Percentiles rank a stretch among this genome's conserved stretches.
Evolutionary conservation across 2,888 invertebrate species (phyloP).

Genomic region (Rhamnusium bicolor): DNA sequence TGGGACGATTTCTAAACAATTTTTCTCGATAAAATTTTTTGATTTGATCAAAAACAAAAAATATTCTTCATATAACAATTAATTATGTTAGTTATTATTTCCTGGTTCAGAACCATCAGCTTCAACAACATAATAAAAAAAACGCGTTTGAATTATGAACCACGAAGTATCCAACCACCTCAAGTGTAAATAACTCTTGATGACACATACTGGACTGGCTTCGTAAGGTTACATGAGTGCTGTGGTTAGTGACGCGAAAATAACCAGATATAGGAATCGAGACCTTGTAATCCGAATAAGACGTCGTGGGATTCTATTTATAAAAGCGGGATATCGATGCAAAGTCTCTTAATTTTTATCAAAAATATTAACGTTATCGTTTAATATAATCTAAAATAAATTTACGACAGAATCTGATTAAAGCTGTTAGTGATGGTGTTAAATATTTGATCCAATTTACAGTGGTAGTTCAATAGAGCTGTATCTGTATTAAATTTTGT

Average conservation of each 20-base stretch:
- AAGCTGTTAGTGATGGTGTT: neutral
- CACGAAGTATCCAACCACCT: slow-evolving; percentile 21
- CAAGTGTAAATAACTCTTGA: slow-evolving; percentile 41
- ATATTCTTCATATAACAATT: too few species aligned
- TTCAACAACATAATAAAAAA: slow-evolving; percentile 8
- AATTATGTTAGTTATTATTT: too few species aligned
- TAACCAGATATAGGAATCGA: slow-evolving; percentile 43
- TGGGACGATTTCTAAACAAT: too few species aligned
- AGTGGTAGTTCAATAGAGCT: too few species aligned
- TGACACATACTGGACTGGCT: slow-evolving; percentile 39
- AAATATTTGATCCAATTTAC: too few species aligned
- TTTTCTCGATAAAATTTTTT: too few species aligned
- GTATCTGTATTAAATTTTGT: too few species aligned
- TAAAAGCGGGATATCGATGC: slow-evolving; percentile 17
- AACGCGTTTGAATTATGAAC: neutral
- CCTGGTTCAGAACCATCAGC: neutral
- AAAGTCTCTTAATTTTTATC: slow-evolving; percentile 19
- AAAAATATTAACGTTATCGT: slow-evolving; percentile 17
- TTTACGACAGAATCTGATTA: neutral
- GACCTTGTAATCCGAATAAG: slow-evolving; percentile 42
- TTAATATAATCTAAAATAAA: slow-evolving; percentile 7
- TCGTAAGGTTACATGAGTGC: slow-evolving; percentile 40
- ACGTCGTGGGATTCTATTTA: slow-evolving; percentile 35
- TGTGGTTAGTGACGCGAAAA: slow-evolving; percentile 43
- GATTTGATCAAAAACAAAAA: too few species aligned